These are phyloP conservation scores for Monodelphis domestica DNA, from an alignment of 2,797 vertebrate species.

Conservation along the genomic window DNA sequence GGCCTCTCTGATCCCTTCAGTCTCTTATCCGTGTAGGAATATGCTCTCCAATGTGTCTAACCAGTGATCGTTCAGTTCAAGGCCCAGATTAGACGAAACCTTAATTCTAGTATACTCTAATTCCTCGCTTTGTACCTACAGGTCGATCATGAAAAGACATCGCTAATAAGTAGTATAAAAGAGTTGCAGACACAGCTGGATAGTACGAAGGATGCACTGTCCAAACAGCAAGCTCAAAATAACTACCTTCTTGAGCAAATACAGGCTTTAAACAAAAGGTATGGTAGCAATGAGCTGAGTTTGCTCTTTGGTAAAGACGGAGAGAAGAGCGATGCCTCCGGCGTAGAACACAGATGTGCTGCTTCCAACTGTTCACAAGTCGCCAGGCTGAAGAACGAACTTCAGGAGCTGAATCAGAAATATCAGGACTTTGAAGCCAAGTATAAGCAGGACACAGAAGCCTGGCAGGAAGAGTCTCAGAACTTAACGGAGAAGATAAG, in stretches of 20 bases:
- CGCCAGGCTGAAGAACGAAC: constrained; percentile 84
- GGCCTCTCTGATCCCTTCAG: not conserved
- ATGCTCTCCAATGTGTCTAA: too few species aligned
- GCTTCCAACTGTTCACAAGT: constrained; percentile 85
- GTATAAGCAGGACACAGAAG: constrained; percentile 87
- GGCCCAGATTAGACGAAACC: not conserved
- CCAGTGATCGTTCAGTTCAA: not conserved
- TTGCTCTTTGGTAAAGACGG: not conserved
- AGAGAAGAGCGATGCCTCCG: constrained; percentile 84
- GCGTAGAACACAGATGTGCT: constrained; percentile 85
- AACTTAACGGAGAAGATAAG: constrained; percentile 89
- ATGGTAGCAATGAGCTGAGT: not conserved
- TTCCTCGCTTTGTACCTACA: constrained; percentile 61
- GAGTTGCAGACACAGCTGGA: constrained; percentile 89
- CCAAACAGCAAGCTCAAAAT: constrained; percentile 87
- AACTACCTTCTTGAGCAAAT: constrained; percentile 85
- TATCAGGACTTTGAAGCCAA: constrained; percentile 85
- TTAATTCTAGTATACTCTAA: not conserved
- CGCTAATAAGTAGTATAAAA: constrained; percentile 85
- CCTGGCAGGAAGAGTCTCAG: constrained; percentile 87
- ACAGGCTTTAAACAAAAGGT: constrained; percentile 79
- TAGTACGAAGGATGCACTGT: constrained; percentile 86
- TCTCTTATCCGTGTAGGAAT: not conserved
- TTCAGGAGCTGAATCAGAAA: constrained; percentile 85
- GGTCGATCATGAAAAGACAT: constrained; percentile 89